Evolutionary conservation across 2,888 invertebrate species (phyloP).

Genomic region (Pristionchus arcanus): DNA sequence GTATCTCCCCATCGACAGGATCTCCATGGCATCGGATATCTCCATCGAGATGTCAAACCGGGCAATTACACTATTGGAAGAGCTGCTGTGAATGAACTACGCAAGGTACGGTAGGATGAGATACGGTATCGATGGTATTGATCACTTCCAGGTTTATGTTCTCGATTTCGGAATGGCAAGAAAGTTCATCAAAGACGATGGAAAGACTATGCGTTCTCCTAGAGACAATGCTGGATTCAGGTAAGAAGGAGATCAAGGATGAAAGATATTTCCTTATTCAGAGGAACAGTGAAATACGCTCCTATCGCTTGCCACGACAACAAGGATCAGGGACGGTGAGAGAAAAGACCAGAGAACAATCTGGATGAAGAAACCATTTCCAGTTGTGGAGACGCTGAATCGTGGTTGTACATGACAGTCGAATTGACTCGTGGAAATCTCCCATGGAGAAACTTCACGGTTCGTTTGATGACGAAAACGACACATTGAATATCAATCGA

Average conservation of each 20-base stretch:
- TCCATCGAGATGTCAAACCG: constrained; percentile 68
- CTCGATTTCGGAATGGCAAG: constrained; percentile 76
- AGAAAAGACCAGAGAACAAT: background rate
- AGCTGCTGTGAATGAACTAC: constrained; percentile 69
- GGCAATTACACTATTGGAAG: constrained; percentile 75
- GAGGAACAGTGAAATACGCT: constrained; percentile 71
- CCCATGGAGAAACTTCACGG: constrained; percentile 73
- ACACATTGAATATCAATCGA: background rate
- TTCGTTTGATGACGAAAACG: background rate
- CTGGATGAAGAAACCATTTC: background rate
- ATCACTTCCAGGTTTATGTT: constrained; percentile 66
- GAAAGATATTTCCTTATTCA: constrained; percentile 18
- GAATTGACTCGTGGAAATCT: constrained; percentile 72
- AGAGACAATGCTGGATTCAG: constrained; percentile 72
- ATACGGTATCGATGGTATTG: background rate
- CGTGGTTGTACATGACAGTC: constrained; percentile 72
- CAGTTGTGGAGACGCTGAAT: constrained; percentile 71
- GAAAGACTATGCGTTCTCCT: constrained; percentile 69
- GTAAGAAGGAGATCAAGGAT: constrained; percentile 40
- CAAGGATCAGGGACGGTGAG: constrained; percentile 55
- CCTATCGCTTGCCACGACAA: constrained; percentile 71
- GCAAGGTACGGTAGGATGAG: constrained; percentile 63
- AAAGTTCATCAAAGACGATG: constrained; percentile 73
- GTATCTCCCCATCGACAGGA: constrained; percentile 58
- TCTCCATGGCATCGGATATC: constrained; percentile 73